These are phyloP conservation scores for Drosophila kokeensis DNA, from an alignment of 2,888 invertebrate genomes.

Conservation along the genomic window DNA sequence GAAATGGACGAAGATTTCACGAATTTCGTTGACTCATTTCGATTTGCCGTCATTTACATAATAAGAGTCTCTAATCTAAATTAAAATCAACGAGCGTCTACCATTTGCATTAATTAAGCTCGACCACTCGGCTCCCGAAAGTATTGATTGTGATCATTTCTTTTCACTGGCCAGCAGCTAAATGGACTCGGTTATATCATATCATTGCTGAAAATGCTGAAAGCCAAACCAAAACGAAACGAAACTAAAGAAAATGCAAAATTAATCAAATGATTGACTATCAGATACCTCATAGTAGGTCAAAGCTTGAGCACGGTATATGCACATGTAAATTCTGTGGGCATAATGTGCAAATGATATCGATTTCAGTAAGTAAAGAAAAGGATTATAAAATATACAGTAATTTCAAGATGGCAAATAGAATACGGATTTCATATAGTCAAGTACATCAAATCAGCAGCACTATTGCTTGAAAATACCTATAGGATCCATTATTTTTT, in stretches of 20 bases:
- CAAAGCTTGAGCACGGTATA: background rate
- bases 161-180: constrained; percentile 50
- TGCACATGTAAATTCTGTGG: background rate
- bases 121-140: constrained; percentile 18
- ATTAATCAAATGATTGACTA: background rate
- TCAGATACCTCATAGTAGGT: constrained; percentile 2
- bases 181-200: constrained; percentile 40
- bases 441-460: background rate
- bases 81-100: constrained; percentile 70
- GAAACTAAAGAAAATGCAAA: background rate
- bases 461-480: background rate
- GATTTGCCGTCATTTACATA: constrained; percentile 42
- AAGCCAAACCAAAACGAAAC: background rate
- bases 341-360: background rate
- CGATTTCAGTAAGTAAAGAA: background rate
- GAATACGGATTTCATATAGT: background rate
- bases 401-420: background rate
- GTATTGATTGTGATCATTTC: constrained; percentile 75
- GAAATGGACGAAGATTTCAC: constrained; percentile 13
- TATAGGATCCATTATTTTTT: background rate
- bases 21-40: constrained; percentile 25
- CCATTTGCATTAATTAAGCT: constrained; percentile 79
- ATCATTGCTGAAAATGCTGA: constrained; percentile 20
- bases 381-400: fast-evolving
- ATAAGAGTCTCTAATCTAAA: constrained; percentile 71